A percentile compares a stretch with the other conserved stretches of the same genome.
Conservation (phyloP, 1,140 invertebrate genomes). For the Daktulosphaira vitifoliae region DNA sequence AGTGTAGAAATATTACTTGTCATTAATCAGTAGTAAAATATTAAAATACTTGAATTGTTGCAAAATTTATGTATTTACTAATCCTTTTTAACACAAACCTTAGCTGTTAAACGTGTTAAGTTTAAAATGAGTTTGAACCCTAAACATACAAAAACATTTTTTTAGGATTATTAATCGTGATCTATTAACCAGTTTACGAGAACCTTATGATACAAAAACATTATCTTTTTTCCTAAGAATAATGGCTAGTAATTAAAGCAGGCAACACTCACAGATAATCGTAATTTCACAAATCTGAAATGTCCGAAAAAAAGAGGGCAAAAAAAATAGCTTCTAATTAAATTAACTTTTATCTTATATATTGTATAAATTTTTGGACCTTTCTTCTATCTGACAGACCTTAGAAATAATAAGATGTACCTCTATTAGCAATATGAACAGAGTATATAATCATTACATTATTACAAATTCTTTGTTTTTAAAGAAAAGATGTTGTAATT, state of each 20-base stretch:
- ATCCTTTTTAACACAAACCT: neutral
- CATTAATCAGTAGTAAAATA: no score
- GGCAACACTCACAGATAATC: neutral
- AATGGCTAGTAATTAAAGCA: constrained; percentile 21
- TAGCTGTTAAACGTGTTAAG: neutral
- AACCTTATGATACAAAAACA: neutral
- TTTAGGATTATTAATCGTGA: constrained; percentile 17
- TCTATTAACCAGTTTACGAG: neutral
- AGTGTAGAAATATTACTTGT: no score
- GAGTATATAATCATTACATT: no score
- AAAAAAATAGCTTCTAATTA: constrained; percentile 13
- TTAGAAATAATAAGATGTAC: no score
- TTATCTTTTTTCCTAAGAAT: neutral
- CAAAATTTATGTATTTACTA: neutral
- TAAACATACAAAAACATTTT: no score
- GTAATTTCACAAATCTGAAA: neutral
- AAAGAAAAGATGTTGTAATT: no score
- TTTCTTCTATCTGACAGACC: no score
- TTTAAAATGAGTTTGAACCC: no score
- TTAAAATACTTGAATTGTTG: no score
- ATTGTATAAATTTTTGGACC: neutral
- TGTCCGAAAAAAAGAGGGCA: neutral
- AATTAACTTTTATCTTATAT: constrained; percentile 17
- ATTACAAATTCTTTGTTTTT: no score
- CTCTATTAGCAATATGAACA: no score